Evolutionary conservation across 2,888 invertebrate genomes (phyloP), one percentile per base, ranked within the genome.

Genomic region (Drosophila dives): DNA sequence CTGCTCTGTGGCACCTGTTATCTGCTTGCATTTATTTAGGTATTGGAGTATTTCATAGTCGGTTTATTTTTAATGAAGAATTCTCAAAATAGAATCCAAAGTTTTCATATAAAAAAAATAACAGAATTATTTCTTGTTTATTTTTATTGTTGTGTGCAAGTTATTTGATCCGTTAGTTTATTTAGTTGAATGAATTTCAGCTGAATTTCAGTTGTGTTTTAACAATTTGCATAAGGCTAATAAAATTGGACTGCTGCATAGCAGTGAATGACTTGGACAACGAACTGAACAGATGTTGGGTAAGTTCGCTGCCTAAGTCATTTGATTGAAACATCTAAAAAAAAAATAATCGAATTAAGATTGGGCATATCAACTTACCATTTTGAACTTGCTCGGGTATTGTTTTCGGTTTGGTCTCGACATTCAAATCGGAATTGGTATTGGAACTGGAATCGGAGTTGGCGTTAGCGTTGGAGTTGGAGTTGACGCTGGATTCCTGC

Each of bases 341-440:
- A 23, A 17, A 10, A 6, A 15, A 12, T 2, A 15, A 8, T 42
- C 4, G 32, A 4, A 3, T n/a, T 38, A 5, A 8, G 3, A 29
- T 36, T 26, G 7, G 15, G 33, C 1, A 51, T 55, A 55, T 59
- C 15, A 77, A 81, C 86, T 87, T 85, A 87, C 86, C 86, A 78
- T 87, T 87, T 87, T 86, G 84, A 86, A 84, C 87, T 77, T 77
- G 77, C 61, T 59, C 61, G 54, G 56, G 33, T 67, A 51, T 29
- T 42, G 60, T 45, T 65, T 65, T 60, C 65, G 80, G 69, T 59
- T 66, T 55, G 51, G 23, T 50, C 36, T 68, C 66, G 59, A 33
- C 62, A 65, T 34, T 64, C 34, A 34, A 42, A 55, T 72, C 62
- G 60, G 80, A 64, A 76, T 79, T 55, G 67, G 64, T n/a, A 32